Conservation (phyloP, 30 jellyfish, hydroid and myxozoan genomes). For the Calvadosia cruxmelitensis region DNA sequence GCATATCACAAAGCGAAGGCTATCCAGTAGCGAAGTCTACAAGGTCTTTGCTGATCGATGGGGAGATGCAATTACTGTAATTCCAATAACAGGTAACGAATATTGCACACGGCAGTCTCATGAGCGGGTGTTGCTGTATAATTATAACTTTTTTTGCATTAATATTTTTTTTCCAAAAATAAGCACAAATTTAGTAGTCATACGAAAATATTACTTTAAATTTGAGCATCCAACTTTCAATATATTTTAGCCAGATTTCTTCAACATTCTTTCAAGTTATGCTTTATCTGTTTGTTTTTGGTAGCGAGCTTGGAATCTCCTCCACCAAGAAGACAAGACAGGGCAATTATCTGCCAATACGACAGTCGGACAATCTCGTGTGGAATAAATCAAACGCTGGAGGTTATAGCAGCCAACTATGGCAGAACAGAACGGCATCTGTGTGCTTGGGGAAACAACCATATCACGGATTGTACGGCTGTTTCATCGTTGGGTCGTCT, state of each 20-base stretch:
- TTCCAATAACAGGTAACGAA: background rate
- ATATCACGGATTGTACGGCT: constrained; percentile 38
- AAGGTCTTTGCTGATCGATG: background rate
- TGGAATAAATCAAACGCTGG: constrained; percentile 34
- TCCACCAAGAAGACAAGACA: constrained; percentile 31
- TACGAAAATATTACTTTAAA: too few species aligned
- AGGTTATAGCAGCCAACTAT: constrained; percentile 23
- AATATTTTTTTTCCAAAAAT: too few species aligned
- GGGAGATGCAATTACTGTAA: background rate
- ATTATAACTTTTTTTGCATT: too few species aligned
- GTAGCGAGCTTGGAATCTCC: too few species aligned
- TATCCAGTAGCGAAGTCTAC: background rate
- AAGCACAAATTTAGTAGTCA: too few species aligned
- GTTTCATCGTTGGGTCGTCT: constrained; percentile 16
- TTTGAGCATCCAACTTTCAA: too few species aligned
- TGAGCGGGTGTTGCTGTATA: too few species aligned
- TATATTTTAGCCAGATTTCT: too few species aligned
- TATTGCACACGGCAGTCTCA: too few species aligned
- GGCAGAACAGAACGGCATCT: constrained; percentile 43
- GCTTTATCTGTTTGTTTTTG: too few species aligned
- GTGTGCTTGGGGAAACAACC: constrained; percentile 62
- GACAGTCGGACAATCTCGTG: constrained; percentile 19
- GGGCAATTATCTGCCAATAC: constrained; percentile 29
- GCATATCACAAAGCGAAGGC: background rate
- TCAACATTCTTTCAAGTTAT: too few species aligned